phyloP scores from a whole-genome alignment of 2,797 vertebrate species.

The Sitta carolinensis region DNA sequence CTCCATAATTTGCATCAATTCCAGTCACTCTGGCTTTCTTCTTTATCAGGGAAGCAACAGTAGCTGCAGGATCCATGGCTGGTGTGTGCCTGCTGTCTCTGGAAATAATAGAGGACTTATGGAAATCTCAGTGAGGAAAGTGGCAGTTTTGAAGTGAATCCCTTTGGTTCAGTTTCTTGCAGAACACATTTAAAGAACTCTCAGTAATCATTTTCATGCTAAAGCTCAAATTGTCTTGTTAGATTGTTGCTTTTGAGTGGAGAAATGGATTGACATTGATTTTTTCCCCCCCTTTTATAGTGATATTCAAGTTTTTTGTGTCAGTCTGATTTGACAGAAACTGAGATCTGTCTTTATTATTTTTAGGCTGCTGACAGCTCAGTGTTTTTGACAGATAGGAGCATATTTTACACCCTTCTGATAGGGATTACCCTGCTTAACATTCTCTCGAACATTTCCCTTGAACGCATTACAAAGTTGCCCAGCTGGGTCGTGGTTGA shows the following conservation, averaged over 20 bases:
- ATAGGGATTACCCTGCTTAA: neutral
- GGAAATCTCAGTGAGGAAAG: neutral
- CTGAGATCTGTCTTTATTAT: conserved; percentile 9
- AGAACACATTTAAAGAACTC: neutral
- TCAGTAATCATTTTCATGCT: neutral
- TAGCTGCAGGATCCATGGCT: neutral
- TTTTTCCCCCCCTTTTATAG: neutral
- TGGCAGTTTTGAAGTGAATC: neutral
- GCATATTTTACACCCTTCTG: neutral
- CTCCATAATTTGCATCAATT: neutral
- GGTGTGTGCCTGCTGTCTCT: neutral
- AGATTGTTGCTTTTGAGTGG: neutral
- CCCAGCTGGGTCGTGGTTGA: neutral
- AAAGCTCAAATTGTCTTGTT: conserved; percentile 17
- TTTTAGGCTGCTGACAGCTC: neutral
- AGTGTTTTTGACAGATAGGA: neutral
- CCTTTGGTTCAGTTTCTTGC: neutral
- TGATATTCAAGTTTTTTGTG: neutral
- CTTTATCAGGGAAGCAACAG: neutral
- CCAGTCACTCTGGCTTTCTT: neutral
- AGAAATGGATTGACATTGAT: conserved; percentile 8
- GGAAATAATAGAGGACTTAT: neutral
- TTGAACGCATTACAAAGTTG: neutral
- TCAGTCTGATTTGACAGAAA: conserved; percentile 34
- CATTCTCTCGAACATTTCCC: neutral